Percentiles rank a stretch among this genome's conserved stretches.
Conservation (phyloP, 2,113 vertebrate species). For the Perca flavescens region DNA sequence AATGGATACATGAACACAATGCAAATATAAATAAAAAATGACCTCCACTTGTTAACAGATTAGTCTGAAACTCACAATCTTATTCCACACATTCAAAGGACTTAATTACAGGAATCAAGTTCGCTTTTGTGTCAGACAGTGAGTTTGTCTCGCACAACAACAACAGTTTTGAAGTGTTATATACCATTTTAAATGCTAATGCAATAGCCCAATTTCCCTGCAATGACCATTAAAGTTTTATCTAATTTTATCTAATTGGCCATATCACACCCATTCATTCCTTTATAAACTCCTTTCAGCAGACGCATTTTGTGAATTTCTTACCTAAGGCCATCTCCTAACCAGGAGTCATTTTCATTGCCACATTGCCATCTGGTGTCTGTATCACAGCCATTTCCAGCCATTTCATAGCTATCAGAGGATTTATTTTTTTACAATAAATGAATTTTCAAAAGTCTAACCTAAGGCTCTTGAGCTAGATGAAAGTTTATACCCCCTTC, state of each 20-base stretch:
- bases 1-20: neutral
- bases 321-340: constrained; percentile 44
- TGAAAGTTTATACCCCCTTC: constrained; percentile 2
- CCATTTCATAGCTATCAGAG: constrained; percentile 10
- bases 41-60: neutral
- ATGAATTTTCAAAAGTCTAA: constrained; percentile 25
- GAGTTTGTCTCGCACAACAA: constrained; percentile 11
- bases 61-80: neutral
- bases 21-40: neutral
- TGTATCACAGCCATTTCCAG: constrained; percentile 26
- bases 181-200: constrained; percentile 19
- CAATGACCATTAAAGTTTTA: constrained; percentile 45
- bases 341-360: constrained; percentile 52
- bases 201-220: constrained; percentile 23
- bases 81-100: neutral
- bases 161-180: constrained; percentile 12
- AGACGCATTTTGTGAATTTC: constrained; percentile 40
- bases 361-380: constrained; percentile 60
- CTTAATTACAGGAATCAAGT: neutral
- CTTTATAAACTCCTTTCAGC: constrained; percentile 52
- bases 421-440: neutral
- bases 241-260: constrained; percentile 60
- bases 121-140: neutral
- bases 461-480: constrained; percentile 24
- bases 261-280: constrained; percentile 23